These are phyloP conservation scores for Falco berigora DNA, from an alignment of 2,797 vertebrate genomes.

Conservation along the genomic window DNA sequence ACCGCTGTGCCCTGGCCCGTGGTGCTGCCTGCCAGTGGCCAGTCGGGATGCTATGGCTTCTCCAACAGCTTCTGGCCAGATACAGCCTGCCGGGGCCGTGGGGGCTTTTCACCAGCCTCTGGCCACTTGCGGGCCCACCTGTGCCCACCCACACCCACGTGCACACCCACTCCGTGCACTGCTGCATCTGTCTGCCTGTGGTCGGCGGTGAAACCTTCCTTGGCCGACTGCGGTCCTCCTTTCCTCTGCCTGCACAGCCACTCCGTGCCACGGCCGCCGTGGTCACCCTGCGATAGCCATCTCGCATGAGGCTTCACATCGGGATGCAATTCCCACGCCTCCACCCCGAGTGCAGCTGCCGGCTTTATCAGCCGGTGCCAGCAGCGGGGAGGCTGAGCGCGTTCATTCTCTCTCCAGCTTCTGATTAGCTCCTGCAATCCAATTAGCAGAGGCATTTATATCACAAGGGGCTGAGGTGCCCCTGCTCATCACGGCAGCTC, in stretches of 20 bases:
- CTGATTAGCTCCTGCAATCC: slow-evolving; percentile 72
- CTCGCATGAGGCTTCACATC: background rate
- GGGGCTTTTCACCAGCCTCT: background rate
- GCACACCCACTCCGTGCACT: fast-evolving
- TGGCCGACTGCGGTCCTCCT: background rate
- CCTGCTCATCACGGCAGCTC: slow-evolving; percentile 58
- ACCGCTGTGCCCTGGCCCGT: fast-evolving
- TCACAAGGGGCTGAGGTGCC: slow-evolving; percentile 63
- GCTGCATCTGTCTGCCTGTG: fast-evolving
- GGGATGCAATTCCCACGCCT: background rate
- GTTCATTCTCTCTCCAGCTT: slow-evolving; percentile 55
- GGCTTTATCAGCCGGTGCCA: slow-evolving; percentile 58
- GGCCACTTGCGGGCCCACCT: fast-evolving
- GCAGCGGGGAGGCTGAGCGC: slow-evolving; percentile 6
- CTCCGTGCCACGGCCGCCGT: background rate
- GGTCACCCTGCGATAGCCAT: background rate
- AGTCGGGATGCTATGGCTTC: fast-evolving
- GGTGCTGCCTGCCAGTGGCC: background rate
- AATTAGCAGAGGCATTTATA: slow-evolving; percentile 76
- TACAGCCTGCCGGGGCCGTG: fast-evolving
- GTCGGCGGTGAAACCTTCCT: background rate
- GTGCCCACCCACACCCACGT: fast-evolving
- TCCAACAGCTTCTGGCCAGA: background rate
- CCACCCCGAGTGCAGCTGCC: slow-evolving; percentile 3
- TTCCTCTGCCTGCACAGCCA: fast-evolving